These are phyloP conservation scores for Aphidius colemani DNA, from an alignment of 2,888 invertebrate genomes.

Conservation along the genomic window DNA sequence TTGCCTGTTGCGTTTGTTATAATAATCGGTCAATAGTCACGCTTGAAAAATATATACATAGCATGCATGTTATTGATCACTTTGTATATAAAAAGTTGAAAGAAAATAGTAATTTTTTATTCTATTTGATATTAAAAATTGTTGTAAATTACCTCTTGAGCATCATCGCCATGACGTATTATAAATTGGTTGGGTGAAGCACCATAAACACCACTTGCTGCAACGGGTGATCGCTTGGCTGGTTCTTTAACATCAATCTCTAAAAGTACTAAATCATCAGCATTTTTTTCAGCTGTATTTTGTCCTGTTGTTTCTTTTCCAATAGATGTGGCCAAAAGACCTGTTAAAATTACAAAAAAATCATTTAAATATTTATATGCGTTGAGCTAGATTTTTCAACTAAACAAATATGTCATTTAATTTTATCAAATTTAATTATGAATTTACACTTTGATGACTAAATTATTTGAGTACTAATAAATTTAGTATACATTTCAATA, in stretches of 20 bases:
- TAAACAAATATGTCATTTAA: background rate
- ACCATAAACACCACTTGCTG: slow-evolving; percentile 49
- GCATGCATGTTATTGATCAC: slow-evolving; percentile 22
- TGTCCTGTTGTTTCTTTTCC: slow-evolving; percentile 44
- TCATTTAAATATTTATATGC: too few species aligned
- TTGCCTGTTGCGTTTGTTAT: slow-evolving; percentile 37
- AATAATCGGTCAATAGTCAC: slow-evolving; percentile 54
- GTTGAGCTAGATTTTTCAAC: too few species aligned
- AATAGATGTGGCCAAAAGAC: slow-evolving; percentile 52
- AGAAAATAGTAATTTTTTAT: background rate
- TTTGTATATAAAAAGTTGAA: background rate
- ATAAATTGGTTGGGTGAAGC: slow-evolving; percentile 51
- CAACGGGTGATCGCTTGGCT: slow-evolving; percentile 52
- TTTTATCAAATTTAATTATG: slow-evolving; percentile 12
- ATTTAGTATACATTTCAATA: too few species aligned
- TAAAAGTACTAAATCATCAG: slow-evolving; percentile 51
- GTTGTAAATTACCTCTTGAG: slow-evolving; percentile 49
- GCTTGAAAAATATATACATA: slow-evolving; percentile 45
- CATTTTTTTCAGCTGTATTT: slow-evolving; percentile 41
- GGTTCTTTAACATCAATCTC: slow-evolving; percentile 57
- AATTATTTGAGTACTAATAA: background rate
- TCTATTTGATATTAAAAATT: slow-evolving; percentile 5
- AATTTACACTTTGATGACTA: background rate
- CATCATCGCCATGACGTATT: slow-evolving; percentile 52
- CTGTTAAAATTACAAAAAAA: slow-evolving; percentile 32